A percentile compares a stretch with the other conserved stretches of the same genome.
Conservation (phyloP, 2,888 invertebrate genomes). For the Chesias legatella region DNA sequence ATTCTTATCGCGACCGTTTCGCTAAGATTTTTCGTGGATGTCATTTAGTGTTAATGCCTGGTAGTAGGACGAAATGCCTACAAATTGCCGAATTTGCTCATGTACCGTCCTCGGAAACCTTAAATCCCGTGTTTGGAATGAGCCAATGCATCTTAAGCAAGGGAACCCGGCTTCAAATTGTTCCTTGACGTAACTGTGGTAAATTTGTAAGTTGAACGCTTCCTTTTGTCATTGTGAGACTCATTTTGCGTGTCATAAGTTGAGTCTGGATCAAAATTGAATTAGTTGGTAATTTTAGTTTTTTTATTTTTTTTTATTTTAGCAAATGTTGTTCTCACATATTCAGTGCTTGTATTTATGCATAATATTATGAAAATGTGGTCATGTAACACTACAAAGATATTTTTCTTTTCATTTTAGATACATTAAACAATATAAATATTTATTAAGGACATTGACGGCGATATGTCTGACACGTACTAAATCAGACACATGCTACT, state of each 20-base stretch:
- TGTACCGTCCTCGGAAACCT: slow-evolving; percentile 57
- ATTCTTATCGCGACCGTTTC: slow-evolving; percentile 57
- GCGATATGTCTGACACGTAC: no score
- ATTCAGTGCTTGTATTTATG: no score
- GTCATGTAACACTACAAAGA: no score
- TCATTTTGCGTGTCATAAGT: slow-evolving; percentile 28
- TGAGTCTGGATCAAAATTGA: slow-evolving; percentile 23
- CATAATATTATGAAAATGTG: no score
- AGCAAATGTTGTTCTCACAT: no score
- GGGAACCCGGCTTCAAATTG: slow-evolving; percentile 62
- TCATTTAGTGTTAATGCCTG: slow-evolving; percentile 78
- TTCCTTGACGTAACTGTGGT: slow-evolving; percentile 51
- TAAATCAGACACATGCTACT: no score
- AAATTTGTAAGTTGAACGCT: slow-evolving; percentile 39
- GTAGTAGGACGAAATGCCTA: slow-evolving; percentile 68
- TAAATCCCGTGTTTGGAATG: slow-evolving; percentile 72
- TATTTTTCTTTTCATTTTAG: no score
- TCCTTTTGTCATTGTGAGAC: slow-evolving; percentile 35
- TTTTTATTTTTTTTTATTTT: no score
- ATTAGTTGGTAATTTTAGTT: no score
- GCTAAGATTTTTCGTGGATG: slow-evolving; percentile 71
- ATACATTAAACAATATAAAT: no score
- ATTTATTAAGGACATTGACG: no score
- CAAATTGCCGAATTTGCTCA: slow-evolving; percentile 73
- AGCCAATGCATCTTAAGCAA: slow-evolving; percentile 78